Conservation (phyloP, 2,888 invertebrate species). For the Cyclophora albipunctata region DNA sequence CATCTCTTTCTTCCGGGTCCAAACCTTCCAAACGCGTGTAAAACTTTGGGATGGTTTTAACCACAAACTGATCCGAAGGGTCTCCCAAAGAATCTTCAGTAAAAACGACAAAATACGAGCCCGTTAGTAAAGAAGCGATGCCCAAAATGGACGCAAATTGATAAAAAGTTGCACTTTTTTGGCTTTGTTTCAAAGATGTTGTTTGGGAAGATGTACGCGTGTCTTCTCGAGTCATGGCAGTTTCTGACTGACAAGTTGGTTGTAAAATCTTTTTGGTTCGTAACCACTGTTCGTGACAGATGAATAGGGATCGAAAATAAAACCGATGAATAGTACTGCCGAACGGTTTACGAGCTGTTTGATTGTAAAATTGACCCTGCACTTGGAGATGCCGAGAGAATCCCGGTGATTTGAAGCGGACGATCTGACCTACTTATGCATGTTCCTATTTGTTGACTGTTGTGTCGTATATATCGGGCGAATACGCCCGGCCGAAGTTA, state of each 20-base stretch:
- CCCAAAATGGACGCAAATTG: constrained; percentile 36
- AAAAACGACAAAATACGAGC: constrained; percentile 39
- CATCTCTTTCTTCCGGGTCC: constrained; percentile 74
- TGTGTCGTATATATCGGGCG: no score
- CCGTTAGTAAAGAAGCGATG: constrained; percentile 30
- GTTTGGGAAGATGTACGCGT: constrained; percentile 40
- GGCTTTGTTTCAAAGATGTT: constrained; percentile 39
- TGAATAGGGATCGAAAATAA: background rate
- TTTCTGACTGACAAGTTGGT: constrained; percentile 48
- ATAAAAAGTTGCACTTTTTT: constrained; percentile 44
- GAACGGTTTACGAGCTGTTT: constrained; percentile 29
- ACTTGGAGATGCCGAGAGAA: background rate
- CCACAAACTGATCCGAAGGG: constrained; percentile 49
- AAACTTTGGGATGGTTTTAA: constrained; percentile 50
- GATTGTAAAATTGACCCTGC: constrained; percentile 54
- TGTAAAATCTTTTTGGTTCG: constrained; percentile 6
- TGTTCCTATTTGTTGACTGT: no score
- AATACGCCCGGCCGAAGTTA: no score
- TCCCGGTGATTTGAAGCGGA: no score
- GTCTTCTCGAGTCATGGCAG: constrained; percentile 62
- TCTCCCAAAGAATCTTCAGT: constrained; percentile 44
- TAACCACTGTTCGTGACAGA: no score
- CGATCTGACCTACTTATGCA: background rate
- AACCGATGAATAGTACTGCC: constrained; percentile 7
- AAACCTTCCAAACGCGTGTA: constrained; percentile 53